Base-by-base conservation (phyloP, 2,113 vertebrate species). In the Henicopernis longicauda region DNA sequence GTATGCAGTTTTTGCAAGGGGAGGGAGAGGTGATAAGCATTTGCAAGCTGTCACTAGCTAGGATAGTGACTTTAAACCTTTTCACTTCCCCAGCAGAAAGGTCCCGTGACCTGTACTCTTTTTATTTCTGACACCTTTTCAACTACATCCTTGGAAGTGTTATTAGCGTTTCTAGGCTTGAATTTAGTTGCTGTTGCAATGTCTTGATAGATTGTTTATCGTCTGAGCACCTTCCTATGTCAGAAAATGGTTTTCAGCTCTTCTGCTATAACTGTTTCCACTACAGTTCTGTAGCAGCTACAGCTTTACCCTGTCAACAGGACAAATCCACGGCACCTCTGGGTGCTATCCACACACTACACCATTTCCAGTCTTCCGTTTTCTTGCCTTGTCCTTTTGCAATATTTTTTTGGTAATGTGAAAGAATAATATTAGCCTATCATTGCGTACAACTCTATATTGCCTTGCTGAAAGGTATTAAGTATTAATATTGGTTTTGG, bases 361-460 rank as follows among this genome's bases (percentile, higher is more conserved):
- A 13, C 38, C 17, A 2, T 23, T 88, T 20, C 66, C 71, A 76
- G 4, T 6, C 44, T 32, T 79, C 1, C 1, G 10, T 55, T 70
- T 73, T 67, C 50, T 89, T 62, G 45, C 31, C 16, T 38, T 27
- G 6, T 40, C 40, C 40, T 77, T 86, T 77, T 23, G 42, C 80
- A 66, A 49, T 13, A 7, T 42, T 81, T 82, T 49, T 61, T 73
- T 34, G 65, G 36, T 44, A 50, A 58, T 4, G 32, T n/a, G 40
- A 20, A 83, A 84, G 65, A 67, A 50, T 16, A 80, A 14, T 70
- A 44, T 66, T 93, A 91, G 25, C 50, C 45, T 45, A 3, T 23
- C 22, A 5, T 67, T 0, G 0, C 14, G 16, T 23, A 25, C 54
- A 42, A 18, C 31, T 89, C 42, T 31, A 1, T 40, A 1, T 7